Percentiles rank a stretch among this genome's conserved stretches.
phyloP scores from a whole-genome alignment of 2,797 vertebrate species.

The Caiman crocodilus region DNA sequence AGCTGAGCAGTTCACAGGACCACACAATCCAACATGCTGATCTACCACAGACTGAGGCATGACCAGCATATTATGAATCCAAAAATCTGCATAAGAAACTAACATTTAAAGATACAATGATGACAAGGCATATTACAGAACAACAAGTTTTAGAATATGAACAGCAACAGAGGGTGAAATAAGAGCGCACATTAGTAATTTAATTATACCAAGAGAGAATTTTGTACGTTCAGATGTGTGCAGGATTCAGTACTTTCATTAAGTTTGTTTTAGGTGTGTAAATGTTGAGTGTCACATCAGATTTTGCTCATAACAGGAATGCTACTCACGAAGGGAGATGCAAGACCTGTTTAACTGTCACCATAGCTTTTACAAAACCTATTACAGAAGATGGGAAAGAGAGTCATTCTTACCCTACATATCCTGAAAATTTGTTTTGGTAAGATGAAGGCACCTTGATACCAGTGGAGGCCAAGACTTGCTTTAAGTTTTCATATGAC shows the following conservation, averaged over 20 bases:
- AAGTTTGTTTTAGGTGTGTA: not conserved
- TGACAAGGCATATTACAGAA: accelerated
- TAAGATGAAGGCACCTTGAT: not conserved
- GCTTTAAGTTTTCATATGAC: accelerated
- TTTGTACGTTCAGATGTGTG: not conserved
- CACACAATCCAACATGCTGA: not conserved
- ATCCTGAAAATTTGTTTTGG: not conserved
- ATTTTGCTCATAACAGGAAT: not conserved
- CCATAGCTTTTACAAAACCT: accelerated
- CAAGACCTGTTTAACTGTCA: not conserved
- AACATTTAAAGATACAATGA: accelerated
- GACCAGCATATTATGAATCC: not conserved
- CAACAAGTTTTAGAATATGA: not conserved
- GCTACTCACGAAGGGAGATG: not conserved
- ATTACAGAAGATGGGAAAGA: not conserved
- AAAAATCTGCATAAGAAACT: not conserved
- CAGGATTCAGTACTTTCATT: not conserved
- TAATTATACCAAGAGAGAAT: accelerated
- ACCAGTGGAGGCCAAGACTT: not conserved
- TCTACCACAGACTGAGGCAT: not conserved
- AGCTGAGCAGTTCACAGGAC: not conserved
- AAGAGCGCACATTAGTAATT: not conserved
- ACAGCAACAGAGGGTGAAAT: not conserved
- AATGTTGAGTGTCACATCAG: not conserved
- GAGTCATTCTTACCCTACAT: accelerated